phyloP scores from a whole-genome alignment of 2,888 invertebrate species.

The Acanthoscelides obtectus region DNA sequence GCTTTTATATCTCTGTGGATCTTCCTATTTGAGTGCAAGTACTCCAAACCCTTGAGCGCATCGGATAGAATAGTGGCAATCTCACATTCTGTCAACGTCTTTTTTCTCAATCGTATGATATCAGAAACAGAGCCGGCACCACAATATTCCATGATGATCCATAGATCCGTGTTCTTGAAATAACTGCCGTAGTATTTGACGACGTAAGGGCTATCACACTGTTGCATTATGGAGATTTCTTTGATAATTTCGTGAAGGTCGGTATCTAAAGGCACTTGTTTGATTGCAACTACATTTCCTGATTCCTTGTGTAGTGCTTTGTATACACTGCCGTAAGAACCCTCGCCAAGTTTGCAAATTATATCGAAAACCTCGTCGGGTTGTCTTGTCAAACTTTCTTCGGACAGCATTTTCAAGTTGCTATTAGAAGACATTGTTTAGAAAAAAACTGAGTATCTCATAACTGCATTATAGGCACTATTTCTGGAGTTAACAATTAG shows the following conservation, averaged over 20 bases:
- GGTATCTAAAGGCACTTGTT: slow-evolving; percentile 98
- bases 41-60: slow-evolving; percentile 32
- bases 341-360: slow-evolving; percentile 97
- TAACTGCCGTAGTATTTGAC: slow-evolving; percentile 99
- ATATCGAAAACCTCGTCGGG: slow-evolving; percentile 99
- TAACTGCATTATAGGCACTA: too few relatives aligned
- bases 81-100: slow-evolving; percentile 45
- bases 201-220: slow-evolving; percentile 98
- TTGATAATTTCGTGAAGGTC: slow-evolving; percentile 99
- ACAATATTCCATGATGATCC: slow-evolving; percentile 99
- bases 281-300: slow-evolving; percentile 92
- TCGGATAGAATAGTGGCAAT: slow-evolving; percentile 33
- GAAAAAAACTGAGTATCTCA: too few relatives aligned
- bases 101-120: slow-evolving; percentile 95
- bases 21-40: slow-evolving; percentile 33
- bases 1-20: slow-evolving; percentile 56
- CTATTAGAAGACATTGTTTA: slow-evolving; percentile 25
- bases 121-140: slow-evolving; percentile 99
- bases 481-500: not conserved
- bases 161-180: slow-evolving; percentile 97
- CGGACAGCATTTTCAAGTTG: slow-evolving; percentile 87
- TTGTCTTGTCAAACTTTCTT: slow-evolving; percentile 93
- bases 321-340: slow-evolving; percentile 96
- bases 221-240: slow-evolving; percentile 99
- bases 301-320: slow-evolving; percentile 98